Evolutionary conservation across 2,113 vertebrate species (phyloP).

Genomic region (Mastomys natalensis): DNA sequence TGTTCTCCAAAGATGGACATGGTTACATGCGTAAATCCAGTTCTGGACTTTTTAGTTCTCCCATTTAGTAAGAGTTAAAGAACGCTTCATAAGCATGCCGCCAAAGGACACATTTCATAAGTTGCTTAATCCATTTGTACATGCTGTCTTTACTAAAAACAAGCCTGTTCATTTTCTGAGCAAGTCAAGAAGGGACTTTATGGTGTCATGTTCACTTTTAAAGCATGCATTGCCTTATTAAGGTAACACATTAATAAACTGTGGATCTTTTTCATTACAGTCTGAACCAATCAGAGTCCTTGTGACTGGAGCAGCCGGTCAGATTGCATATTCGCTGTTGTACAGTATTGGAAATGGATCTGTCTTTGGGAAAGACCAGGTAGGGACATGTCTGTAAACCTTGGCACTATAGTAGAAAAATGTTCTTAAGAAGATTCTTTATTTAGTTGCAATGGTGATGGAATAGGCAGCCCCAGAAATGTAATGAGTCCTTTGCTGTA

Average conservation of each 20-base stretch:
- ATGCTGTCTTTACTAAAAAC: not conserved
- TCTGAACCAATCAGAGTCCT: constrained; percentile 94
- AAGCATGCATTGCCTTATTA: not conserved
- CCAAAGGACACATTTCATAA: constrained; percentile 5
- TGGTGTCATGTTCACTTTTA: constrained; percentile 33
- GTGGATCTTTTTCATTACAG: constrained; percentile 85
- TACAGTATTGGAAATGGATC: constrained; percentile 97
- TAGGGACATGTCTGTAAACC: constrained; percentile 78
- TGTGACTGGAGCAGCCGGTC: constrained; percentile 97
- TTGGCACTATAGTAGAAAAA: constrained; percentile 7
- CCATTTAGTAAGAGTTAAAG: not conserved
- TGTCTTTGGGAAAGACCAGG: constrained; percentile 99
- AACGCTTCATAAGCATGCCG: not conserved
- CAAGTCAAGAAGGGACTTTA: not conserved
- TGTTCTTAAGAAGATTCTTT: constrained; percentile 30
- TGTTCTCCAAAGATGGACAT: not conserved
- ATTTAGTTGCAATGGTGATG: constrained; percentile 9
- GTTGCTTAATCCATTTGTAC: not conserved
- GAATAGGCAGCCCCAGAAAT: not conserved
- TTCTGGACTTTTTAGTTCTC: not conserved
- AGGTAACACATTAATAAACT: constrained; percentile 1
- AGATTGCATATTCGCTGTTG: constrained; percentile 97
- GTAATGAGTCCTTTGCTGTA: not conserved
- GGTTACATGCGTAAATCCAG: constrained; percentile 40
- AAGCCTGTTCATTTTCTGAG: constrained; percentile 10